Evolutionary conservation across 2,888 invertebrate species (phyloP), one percentile per base, ranked within the genome.

Genomic region (Darwinula stevensoni): DNA sequence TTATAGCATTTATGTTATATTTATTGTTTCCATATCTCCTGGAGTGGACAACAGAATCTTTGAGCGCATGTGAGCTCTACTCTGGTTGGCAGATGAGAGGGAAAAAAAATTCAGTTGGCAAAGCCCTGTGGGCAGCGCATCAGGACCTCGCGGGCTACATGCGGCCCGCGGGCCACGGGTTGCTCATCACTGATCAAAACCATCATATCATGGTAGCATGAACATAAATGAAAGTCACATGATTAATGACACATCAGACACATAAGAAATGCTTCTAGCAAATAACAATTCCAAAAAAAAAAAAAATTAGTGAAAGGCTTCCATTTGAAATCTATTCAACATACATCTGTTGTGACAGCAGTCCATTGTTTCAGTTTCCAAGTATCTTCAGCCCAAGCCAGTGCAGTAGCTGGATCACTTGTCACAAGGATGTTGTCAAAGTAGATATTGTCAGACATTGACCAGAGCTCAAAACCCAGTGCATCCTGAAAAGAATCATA

Each of bases 391-490:
- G 88, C 73, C 66, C 74, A 88, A 33, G 66, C 59, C 15, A 65
- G 61, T 1, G 86, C 82, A 0, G 70, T 61, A 2, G 52, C 54
- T 35, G 63, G 54, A 44, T 76, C 70, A 49, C 91, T 82, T 0
- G 88, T 73, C 36, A 97, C 61, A 36, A 97, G 58, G 34, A 97
- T 59, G 55, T 94, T 94, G 56, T 97, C 97, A 55, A 97, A 97
- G 35, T 84, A 56, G 42, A 97, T 75, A 44, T 67, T 63, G 37
- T 76, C 72, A 1, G 84, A 80, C 84, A 97, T 94, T 4, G 94
- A 86, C 97, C 97, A 97, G 38, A 97, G 57, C 52, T 97, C 97
- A 49, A 97, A 68, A 13, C 94, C 97, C 34, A 97, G 59, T 14
- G 91, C 86, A 46, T 64, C 62, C 86, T 86, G 47, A 14, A 50